phyloP scores from a whole-genome alignment of 1,140 invertebrate species.

The Trichonephila clavata region DNA sequence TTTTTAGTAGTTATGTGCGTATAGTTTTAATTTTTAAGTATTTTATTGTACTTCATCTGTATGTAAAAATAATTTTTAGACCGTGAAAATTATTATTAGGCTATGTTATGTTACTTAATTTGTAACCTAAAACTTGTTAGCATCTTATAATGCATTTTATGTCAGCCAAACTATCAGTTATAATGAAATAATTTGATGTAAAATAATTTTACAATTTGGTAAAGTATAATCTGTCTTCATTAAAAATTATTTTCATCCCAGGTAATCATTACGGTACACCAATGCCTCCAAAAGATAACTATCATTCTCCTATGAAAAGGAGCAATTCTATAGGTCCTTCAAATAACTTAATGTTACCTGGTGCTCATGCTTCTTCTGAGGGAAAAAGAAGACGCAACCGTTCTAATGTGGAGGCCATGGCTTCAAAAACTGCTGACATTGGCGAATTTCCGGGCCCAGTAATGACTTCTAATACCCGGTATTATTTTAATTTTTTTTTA shows the following conservation, averaged over 20 bases:
- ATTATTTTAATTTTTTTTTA: neutral
- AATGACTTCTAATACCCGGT: constrained; percentile 59
- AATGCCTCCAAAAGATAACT: constrained; percentile 82
- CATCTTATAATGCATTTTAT: no score
- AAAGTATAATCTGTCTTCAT: no score
- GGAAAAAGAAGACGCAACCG: constrained; percentile 84
- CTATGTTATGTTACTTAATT: no score
- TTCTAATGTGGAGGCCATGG: constrained; percentile 83
- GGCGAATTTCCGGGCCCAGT: constrained; percentile 41
- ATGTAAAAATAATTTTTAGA: no score
- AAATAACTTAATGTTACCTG: constrained; percentile 81
- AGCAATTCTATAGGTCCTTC: constrained; percentile 75
- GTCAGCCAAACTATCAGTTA: no score
- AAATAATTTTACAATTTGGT: no score
- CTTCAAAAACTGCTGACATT: constrained; percentile 79
- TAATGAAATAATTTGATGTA: no score
- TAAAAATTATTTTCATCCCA: constrained; percentile 60
- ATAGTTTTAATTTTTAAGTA: no score
- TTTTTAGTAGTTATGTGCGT: no score
- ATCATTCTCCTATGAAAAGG: constrained; percentile 78
- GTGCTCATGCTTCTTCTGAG: constrained; percentile 83
- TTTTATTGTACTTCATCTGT: no score
- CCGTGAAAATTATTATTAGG: no score
- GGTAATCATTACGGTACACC: constrained; percentile 84
- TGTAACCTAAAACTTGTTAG: no score